Evolutionary conservation across 2,888 invertebrate species (phyloP), one percentile per base, ranked within the genome.

Genomic region (Tenthredo scrophulariae): DNA sequence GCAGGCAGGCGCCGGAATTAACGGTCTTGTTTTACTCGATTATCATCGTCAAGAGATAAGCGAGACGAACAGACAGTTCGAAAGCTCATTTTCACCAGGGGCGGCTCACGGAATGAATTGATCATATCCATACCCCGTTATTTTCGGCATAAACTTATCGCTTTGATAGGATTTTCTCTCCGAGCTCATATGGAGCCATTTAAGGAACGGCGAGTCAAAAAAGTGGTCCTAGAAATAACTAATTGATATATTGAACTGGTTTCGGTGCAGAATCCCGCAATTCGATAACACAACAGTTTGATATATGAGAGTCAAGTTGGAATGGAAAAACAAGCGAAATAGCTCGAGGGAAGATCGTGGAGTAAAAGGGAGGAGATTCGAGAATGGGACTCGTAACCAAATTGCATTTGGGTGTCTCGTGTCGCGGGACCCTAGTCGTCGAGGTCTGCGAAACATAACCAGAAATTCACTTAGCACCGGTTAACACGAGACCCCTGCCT

Each of bases 401-500:
- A 83, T 83, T 70, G 83, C 70, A 70, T 83, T 83, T 33, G 67
- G 70, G 70, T 83, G 67, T 83, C 83, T 83, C 83, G 83, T 65
- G 83, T 15, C 65, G 43, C 43, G 65, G 33, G 67, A 65, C 67
- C 70, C 67, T 65, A 46, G 46, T 80, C 22, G 43, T 83, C 83
- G 13, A 43, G 83, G 88, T 88, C 89, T 88, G 88, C 88, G 89
- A 89, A 90, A 88, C 89, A 89, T 88, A 88, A 88, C 90, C 89
- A 86, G 91, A 91, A 89, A 91, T 91, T 91, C 91, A 91, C 90
- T 92, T 90, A 92, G 89, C 89, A 90, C 89, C 90, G 89, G 91
- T 92, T 92, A 91, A 90, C 89, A 89, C 88, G 88, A 88, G 88
- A 88, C 62, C 85, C 84, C 84, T 80, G 70, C 74, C 15, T 46